These are phyloP conservation scores for Zoroaster sp. DNA, from an alignment of 53 echinoderm and acorn worm genomes.

Conservation along the genomic window DNA sequence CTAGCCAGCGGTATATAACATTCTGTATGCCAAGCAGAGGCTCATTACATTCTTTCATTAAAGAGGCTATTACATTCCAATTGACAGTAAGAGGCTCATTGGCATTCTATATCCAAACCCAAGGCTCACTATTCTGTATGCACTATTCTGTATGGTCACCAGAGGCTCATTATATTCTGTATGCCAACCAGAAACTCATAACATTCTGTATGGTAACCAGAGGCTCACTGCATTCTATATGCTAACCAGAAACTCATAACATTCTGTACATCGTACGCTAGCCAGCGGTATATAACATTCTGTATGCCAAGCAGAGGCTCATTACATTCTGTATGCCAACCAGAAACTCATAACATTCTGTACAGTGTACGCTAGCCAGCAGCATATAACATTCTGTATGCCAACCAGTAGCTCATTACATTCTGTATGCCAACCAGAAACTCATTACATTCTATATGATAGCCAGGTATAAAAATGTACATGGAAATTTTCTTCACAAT, in stretches of 20 bases:
- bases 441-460: not conserved
- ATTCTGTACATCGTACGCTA: not conserved
- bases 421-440: not conserved
- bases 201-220: not conserved
- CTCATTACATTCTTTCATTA: not conserved
- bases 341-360: not conserved
- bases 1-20: not conserved
- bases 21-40: not conserved
- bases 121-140: not conserved
- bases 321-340: not conserved
- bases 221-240: not conserved
- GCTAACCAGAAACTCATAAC: not conserved
- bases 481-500: too few species aligned
- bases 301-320: not conserved
- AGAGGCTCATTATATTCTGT: not conserved
- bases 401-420: not conserved
- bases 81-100: too few species aligned
- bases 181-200: not conserved
- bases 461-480: too few species aligned
- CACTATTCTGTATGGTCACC: not conserved
- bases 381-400: not conserved
- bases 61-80: too few species aligned
- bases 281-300: too few species aligned
- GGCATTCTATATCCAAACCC: not conserved
- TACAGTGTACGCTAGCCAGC: not conserved